A percentile compares a stretch with the other conserved stretches of the same genome.
Conservation (phyloP, 2,113 vertebrate genomes). For the Scytalopus superciliaris region DNA sequence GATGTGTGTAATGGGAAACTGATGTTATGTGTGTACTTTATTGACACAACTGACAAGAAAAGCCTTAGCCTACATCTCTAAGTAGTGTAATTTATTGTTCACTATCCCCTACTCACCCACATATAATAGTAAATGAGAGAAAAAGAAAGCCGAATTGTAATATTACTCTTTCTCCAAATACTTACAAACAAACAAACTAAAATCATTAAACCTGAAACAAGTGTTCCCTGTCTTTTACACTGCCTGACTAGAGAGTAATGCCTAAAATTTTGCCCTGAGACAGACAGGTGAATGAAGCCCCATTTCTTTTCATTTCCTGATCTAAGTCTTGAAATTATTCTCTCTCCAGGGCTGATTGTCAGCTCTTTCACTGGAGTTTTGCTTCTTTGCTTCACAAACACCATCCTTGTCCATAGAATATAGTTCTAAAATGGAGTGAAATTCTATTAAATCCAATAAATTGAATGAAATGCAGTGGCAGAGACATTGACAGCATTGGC, state of each 20-base stretch:
- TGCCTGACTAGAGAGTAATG: neutral
- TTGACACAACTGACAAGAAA: slow-evolving; percentile 68
- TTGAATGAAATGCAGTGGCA: neutral
- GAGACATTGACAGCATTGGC: neutral
- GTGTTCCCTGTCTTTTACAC: neutral
- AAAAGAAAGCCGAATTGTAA: slow-evolving; percentile 49
- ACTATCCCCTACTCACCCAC: slow-evolving; percentile 46
- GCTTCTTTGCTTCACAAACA: neutral
- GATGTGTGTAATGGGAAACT: slow-evolving; percentile 74
- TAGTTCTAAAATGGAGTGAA: neutral
- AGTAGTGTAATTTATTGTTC: slow-evolving; percentile 73
- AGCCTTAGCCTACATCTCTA: slow-evolving; percentile 57
- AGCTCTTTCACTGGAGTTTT: neutral
- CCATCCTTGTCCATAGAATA: accelerated
- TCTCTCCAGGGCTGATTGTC: neutral
- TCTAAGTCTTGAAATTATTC: neutral
- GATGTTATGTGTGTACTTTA: slow-evolving; percentile 70
- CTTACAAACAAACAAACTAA: neutral
- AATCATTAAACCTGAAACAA: slow-evolving; percentile 29
- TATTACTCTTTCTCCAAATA: slow-evolving; percentile 40
- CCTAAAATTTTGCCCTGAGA: neutral
- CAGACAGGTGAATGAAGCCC: neutral
- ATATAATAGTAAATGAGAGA: slow-evolving; percentile 65
- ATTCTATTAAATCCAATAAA: neutral
- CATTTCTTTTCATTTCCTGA: neutral